Evolutionary conservation across 2,888 invertebrate genomes (phyloP).

Genomic region (Xestia sexstrigata): DNA sequence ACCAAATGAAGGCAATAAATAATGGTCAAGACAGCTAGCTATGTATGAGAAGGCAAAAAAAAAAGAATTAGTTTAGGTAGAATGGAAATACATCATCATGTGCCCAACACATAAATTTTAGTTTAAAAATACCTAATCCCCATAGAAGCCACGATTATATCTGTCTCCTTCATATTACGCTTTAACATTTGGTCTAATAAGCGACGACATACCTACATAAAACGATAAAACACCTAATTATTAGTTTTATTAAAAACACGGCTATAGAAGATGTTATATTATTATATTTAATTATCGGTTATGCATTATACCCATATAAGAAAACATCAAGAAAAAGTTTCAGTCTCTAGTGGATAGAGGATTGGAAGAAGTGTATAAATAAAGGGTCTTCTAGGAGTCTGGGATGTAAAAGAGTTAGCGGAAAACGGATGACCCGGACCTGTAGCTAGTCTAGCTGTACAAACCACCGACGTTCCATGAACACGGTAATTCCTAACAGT

Average conservation of each 20-base stretch:
- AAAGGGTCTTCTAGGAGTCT: background rate
- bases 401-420: slow-evolving; percentile 24
- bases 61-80: background rate
- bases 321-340: background rate
- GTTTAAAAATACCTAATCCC: background rate
- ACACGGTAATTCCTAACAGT: slow-evolving; percentile 34
- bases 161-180: background rate
- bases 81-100: background rate
- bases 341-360: background rate
- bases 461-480: slow-evolving; percentile 8
- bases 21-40: background rate
- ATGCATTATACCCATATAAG: background rate
- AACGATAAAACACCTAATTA: background rate
- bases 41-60: background rate
- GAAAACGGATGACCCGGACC: slow-evolving; percentile 24
- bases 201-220: background rate
- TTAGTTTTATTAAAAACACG: background rate
- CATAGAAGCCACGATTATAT: background rate
- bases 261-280: background rate
- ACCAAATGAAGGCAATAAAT: background rate
- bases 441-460: background rate
- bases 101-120: background rate
- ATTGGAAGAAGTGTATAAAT: background rate
- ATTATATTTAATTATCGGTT: too few relatives aligned
- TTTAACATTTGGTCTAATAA: background rate